Conservation (phyloP, 2,888 invertebrate species). For the Papilio protenor region DNA sequence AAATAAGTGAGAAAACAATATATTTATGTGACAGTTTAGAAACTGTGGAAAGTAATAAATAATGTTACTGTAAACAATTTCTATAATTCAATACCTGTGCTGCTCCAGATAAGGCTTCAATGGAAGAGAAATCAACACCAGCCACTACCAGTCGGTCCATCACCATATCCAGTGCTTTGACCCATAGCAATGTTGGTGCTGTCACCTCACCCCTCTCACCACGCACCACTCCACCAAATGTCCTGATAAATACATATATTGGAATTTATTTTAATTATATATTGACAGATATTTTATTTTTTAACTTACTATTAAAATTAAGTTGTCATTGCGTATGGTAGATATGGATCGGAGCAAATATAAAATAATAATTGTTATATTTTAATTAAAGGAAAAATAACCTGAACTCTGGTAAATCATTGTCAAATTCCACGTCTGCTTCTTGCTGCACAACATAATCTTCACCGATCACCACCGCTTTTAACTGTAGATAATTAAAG, state of each 20-base stretch:
- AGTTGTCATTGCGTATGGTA: background rate
- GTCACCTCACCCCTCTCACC: conserved; percentile 85
- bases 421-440: conserved; percentile 94
- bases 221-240: conserved; percentile 83
- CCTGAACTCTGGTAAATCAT: conserved; percentile 97
- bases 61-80: background rate
- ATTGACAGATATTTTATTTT: background rate
- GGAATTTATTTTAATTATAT: conserved; percentile 13
- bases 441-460: conserved; percentile 89
- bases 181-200: conserved; percentile 96
- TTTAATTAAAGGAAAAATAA: conserved; percentile 55
- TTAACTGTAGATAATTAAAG: conserved; percentile 85
- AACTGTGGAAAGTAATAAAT: background rate
- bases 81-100: conserved; percentile 89
- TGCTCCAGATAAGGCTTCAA: conserved; percentile 94
- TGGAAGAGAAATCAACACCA: conserved; percentile 92
- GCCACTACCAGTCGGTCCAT: conserved; percentile 92
- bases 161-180: conserved; percentile 96
- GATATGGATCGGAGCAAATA: background rate
- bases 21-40: background rate
- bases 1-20: background rate
- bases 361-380: background rate
- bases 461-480: conserved; percentile 93
- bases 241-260: conserved; percentile 59
- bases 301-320: background rate